These are phyloP conservation scores for Physella acuta DNA, from an alignment of 1,140 invertebrate species.

Conservation along the genomic window DNA sequence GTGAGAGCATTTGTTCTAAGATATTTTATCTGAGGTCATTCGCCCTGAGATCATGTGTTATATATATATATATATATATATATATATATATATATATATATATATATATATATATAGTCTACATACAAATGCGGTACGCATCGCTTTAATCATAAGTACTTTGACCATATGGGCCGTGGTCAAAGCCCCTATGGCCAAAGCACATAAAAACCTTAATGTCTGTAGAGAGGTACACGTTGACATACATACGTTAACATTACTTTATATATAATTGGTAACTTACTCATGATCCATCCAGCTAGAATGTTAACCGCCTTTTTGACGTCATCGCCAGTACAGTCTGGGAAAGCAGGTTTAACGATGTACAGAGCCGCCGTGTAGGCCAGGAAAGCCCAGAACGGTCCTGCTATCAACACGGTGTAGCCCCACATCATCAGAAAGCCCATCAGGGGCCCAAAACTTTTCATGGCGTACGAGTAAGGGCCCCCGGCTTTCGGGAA, in stretches of 20 bases:
- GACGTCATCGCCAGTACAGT: constrained; percentile 36
- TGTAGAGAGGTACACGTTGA: too few relatives aligned
- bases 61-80: too few relatives aligned
- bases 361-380: constrained; percentile 53
- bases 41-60: too few relatives aligned
- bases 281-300: constrained; percentile 49
- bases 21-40: too few relatives aligned
- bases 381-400: constrained; percentile 60
- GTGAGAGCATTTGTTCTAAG: too few relatives aligned
- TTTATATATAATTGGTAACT: constrained; percentile 24
- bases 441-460: constrained; percentile 82
- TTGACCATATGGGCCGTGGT: too few relatives aligned
- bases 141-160: too few relatives aligned
- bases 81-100: too few relatives aligned
- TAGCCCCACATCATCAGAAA: constrained; percentile 93
- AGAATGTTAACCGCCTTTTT: constrained; percentile 42
- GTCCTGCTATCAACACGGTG: constrained; percentile 71
- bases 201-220: too few relatives aligned
- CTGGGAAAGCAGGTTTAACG: constrained; percentile 43
- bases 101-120: too few relatives aligned
- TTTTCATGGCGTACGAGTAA: constrained; percentile 91
- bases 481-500: constrained; percentile 94
- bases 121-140: too few relatives aligned
- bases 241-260: neutral
- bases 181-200: too few relatives aligned